These are phyloP conservation scores for Regulus satrapa DNA, from an alignment of 2,113 vertebrate species.

Conservation along the genomic window DNA sequence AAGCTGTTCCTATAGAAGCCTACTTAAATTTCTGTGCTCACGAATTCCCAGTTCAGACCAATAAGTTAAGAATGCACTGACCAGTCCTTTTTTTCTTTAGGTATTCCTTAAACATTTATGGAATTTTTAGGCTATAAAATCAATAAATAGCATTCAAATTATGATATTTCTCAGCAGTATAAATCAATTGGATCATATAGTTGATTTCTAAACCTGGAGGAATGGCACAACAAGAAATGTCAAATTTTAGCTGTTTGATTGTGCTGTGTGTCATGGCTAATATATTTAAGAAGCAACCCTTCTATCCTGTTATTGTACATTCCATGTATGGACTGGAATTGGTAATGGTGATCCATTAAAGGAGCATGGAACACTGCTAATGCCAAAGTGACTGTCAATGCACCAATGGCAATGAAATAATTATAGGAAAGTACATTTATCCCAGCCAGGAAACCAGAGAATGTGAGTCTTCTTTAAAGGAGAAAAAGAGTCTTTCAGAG, in stretches of 20 bases:
- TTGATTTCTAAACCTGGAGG: neutral
- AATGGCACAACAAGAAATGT: neutral
- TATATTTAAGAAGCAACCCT: neutral
- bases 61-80: neutral
- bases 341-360: neutral
- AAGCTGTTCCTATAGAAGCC: neutral
- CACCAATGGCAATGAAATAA: neutral
- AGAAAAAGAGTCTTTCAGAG: neutral
- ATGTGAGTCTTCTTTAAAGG: neutral
- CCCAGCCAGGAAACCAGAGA: neutral
- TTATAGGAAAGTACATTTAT: neutral
- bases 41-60: fast-evolving
- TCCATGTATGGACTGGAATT: neutral
- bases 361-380: neutral
- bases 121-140: neutral
- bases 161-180: neutral
- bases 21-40: neutral
- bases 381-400: neutral
- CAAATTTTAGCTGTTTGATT: neutral
- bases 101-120: neutral
- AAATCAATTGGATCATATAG: neutral
- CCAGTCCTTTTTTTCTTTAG: neutral
- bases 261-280: neutral
- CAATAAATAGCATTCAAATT: neutral
- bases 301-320: neutral